Evolutionary conservation across 2,113 vertebrate genomes (phyloP).

Genomic region (Sceloporus tristichus): DNA sequence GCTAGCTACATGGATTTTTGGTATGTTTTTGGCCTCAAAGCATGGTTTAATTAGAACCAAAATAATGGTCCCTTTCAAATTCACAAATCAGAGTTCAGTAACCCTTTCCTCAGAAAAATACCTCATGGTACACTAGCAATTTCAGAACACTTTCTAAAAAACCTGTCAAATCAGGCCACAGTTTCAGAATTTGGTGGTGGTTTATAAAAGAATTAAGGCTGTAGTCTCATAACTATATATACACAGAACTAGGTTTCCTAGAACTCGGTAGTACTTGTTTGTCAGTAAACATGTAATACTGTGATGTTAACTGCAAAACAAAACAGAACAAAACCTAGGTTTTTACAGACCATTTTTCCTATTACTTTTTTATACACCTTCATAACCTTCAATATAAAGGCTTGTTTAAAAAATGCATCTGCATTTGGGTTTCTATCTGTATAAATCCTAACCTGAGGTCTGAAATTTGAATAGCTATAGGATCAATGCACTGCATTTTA

Average conservation of each 20-base stretch:
- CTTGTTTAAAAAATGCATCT: too few relatives aligned
- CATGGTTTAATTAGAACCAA: slow-evolving; percentile 24
- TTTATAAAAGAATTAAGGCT: neutral
- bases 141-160: neutral
- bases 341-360: neutral
- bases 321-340: neutral
- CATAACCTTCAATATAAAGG: too few relatives aligned
- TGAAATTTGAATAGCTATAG: too few relatives aligned
- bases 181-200: neutral
- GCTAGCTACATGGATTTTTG: neutral
- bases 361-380: neutral
- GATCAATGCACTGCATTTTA: too few relatives aligned
- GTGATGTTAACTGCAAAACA: neutral
- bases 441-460: too few relatives aligned
- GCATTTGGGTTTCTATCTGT: too few relatives aligned
- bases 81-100: slow-evolving; percentile 9
- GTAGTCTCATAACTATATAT: neutral
- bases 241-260: neutral
- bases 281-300: neutral
- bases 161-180: neutral
- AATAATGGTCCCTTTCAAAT: slow-evolving; percentile 34
- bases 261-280: too few relatives aligned
- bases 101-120: slow-evolving; percentile 29
- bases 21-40: slow-evolving; percentile 11
- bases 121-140: neutral